Base-by-base conservation (phyloP, 2,113 vertebrate genomes). In the Mohoua ochrocephala region DNA sequence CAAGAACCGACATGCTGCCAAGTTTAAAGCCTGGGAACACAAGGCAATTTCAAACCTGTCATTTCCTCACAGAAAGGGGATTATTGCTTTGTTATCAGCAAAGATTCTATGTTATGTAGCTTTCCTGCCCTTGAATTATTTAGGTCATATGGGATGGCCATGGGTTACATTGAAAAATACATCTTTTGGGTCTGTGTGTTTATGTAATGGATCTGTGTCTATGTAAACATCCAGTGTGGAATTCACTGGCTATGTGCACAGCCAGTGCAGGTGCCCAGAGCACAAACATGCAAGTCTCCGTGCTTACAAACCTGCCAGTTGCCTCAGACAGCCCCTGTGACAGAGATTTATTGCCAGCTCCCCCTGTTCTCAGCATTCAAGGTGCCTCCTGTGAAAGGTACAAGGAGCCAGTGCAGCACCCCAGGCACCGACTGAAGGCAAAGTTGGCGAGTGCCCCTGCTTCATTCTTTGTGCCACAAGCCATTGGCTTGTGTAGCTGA, bases 11-110 rank as follows among this genome's bases (percentile, higher is more conserved):
- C 68, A 19, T 41, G 78, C 89, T 97, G 93, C 97, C 96, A 96
- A 90, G 91, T 97, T 91, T 93, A 96, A 94, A 88, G 65, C 67
- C 95, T 95, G 54, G 61, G 83, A 95, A 82, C 84, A 97, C 84
- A 95, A 95, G 89, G 90, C 96, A 97, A 97, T 98, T 98, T 97
- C 90, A 94, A 97, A 96, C 76, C 93, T 97, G 96, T 95, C 97
- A 97, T 98, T 97, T 97, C 60, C 90, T 92, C 91, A 33, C 69
- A 69, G 95, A 96, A 92, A 78, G 73, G 85, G 87, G 95, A 97
- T 96, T 96, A 90, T 96, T 96, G 80, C 54, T 91, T 88, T 89
- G 86, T 95, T 89, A 97, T 96, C 95, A 95, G 67, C 75, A 95
- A 94, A 97, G 81, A 76, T 91, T 33, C 50, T 35, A 27, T 59